Percentiles rank a stretch among this genome's conserved stretches.
These are phyloP conservation scores for Epinephelus awoara DNA, from an alignment of 2,797 vertebrate genomes.

Conservation along the genomic window DNA sequence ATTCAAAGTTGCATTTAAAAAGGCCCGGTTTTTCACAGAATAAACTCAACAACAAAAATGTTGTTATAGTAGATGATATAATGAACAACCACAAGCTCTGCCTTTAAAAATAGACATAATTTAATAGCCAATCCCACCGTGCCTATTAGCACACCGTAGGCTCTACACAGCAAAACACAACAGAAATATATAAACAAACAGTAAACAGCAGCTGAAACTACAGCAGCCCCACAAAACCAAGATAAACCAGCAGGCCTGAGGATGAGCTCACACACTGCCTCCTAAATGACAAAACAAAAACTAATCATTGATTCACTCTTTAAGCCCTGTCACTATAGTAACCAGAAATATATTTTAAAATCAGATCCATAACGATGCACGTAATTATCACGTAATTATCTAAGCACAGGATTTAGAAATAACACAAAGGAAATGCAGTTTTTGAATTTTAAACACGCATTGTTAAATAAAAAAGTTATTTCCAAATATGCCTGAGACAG, in stretches of 20 bases:
- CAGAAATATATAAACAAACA: constrained; percentile 32
- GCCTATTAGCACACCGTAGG: not conserved
- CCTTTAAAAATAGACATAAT: constrained; percentile 36
- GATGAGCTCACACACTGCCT: constrained; percentile 48
- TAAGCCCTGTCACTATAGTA: not conserved
- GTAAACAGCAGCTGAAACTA: constrained; percentile 46
- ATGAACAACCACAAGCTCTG: constrained; percentile 18
- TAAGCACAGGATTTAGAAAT: constrained; percentile 10
- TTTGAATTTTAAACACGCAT: not conserved
- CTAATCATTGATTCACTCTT: constrained; percentile 15
- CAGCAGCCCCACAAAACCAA: constrained; percentile 50
- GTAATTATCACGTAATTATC: constrained; percentile 3
- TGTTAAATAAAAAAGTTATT: constrained; percentile 23
- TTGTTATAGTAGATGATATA: not conserved
- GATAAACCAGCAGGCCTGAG: constrained; percentile 61
- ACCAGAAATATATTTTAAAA: constrained; percentile 1
- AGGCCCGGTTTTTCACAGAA: constrained; percentile 40
- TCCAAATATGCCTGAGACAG: not conserved
- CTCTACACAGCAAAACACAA: constrained; percentile 22
- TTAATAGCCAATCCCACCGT: constrained; percentile 21
- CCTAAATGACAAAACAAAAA: constrained; percentile 41
- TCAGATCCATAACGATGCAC: constrained; percentile 22
- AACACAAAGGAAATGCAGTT: constrained; percentile 5
- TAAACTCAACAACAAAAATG: constrained; percentile 13
- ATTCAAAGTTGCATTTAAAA: constrained; percentile 35